Base-by-base conservation (phyloP, 1,140 invertebrate species). In the Tetraneura akinire region DNA sequence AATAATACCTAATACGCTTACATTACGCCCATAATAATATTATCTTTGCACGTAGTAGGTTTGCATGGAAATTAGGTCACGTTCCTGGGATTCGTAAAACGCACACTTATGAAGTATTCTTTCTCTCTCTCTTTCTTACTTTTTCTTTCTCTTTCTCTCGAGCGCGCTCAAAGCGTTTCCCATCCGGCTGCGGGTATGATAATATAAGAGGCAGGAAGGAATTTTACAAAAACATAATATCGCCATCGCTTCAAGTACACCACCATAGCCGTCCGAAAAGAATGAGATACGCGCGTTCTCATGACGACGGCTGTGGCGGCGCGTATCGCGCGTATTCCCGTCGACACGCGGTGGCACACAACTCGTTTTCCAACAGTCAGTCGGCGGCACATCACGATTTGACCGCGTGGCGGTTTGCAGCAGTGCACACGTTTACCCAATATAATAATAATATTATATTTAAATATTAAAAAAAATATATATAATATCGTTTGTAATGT, bases 141-240 rank as follows among this genome's bases (percentile, higher is more conserved):
- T n/a, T n/a, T n/a, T n/a, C n/a, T n/a, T n/a, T n/a, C n/a, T n/a
- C n/a, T n/a, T n/a, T 16, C 26, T 4, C 1, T 60, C 0, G 14
- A 16, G 55, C 23, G 26, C 32, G 32, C 32, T 3, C 23, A 26
- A 60, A 14, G 14, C 23, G 26, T 60, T 60, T 60, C 26, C 23
- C 6, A 60, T 16, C 1, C 16, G 16, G 6, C 14, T 21, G 4
- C 13, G 57, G 32, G 32, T 14, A 60, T 6, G 23, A 23, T 16
- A 37, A 37, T 37, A 37, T 37, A 37, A 60, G 23, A 13, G 5
- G 16, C 14, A 18, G 6, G 6, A 60, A 60, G 57, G 57, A 29
- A 60, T 60, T 60, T 60, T 60, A 60, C 57, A 0, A 60, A 60
- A 60, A 60, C 14, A 60, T 26, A 51, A 18, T 51, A 16, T 51